Conservation (phyloP, 2,113 vertebrate species). For the Lophius piscatorius region DNA sequence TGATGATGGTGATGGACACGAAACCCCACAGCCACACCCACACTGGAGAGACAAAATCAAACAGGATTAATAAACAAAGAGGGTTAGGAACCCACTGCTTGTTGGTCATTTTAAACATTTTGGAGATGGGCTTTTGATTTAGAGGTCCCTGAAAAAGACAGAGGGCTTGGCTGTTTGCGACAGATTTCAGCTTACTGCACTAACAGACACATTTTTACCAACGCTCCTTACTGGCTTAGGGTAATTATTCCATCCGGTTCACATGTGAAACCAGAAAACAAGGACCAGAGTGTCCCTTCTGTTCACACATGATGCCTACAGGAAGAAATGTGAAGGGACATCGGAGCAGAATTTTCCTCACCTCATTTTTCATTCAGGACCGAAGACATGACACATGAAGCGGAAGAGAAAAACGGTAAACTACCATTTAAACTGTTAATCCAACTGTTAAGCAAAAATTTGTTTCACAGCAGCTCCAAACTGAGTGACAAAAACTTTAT, state of each 20-base stretch:
- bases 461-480: slow-evolving; percentile 13
- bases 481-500: slow-evolving; percentile 27
- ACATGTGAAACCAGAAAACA: slow-evolving; percentile 2
- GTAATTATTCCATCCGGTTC: background rate
- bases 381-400: slow-evolving; percentile 34
- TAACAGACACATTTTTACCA: background rate
- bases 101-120: background rate
- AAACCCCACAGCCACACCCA: slow-evolving; percentile 96
- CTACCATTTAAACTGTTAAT: slow-evolving; percentile 63
- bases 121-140: background rate
- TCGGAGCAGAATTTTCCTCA: slow-evolving; percentile 36
- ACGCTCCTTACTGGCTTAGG: background rate
- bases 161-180: background rate
- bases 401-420: slow-evolving; percentile 37
- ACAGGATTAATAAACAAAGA: background rate
- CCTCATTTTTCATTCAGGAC: slow-evolving; percentile 56
- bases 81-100: background rate
- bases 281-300: slow-evolving; percentile 49
- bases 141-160: background rate
- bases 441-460: slow-evolving; percentile 28
- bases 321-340: slow-evolving; percentile 39
- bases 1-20: slow-evolving; percentile 97
- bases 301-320: slow-evolving; percentile 41
- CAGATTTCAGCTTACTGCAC: background rate
- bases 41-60: slow-evolving; percentile 65